These are phyloP conservation scores for Drosophila mayri DNA, from an alignment of 1,140 invertebrate species.

Conservation along the genomic window DNA sequence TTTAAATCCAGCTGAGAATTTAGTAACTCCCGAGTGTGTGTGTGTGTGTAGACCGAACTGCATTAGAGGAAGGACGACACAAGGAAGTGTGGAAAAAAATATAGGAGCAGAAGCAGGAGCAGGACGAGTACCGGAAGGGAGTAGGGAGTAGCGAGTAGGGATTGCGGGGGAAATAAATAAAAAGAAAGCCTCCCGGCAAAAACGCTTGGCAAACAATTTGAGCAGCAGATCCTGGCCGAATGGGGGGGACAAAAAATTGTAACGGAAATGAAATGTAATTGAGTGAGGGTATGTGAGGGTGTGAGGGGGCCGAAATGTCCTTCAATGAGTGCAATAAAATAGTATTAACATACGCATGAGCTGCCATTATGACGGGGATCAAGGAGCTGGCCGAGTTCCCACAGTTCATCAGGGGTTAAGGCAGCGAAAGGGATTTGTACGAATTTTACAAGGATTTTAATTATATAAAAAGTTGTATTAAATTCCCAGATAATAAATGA, in stretches of 20 bases:
- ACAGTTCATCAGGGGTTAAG: conserved; percentile 27
- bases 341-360: conserved; percentile 32
- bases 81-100: conserved; percentile 21
- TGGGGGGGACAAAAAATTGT: conserved; percentile 10
- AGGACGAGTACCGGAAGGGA: not conserved
- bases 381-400: conserved; percentile 21
- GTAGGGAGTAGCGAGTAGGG: not conserved
- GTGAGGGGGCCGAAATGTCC: conserved; percentile 6
- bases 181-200: conserved; percentile 36
- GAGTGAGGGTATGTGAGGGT: not conserved
- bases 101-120: not conserved
- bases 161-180: conserved; percentile 7
- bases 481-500: not conserved
- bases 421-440: not conserved
- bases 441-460: not conserved
- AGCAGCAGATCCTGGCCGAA: conserved; percentile 40
- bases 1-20: conserved; percentile 73
- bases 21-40: conserved; percentile 71
- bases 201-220: conserved; percentile 54
- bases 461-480: not conserved
- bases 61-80: conserved; percentile 36
- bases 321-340: conserved; percentile 42
- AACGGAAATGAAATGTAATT: conserved; percentile 22
- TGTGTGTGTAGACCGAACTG: conserved; percentile 59
- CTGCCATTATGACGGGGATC: conserved; percentile 21